Percentiles rank a stretch among this genome's conserved stretches.
Evolutionary conservation across 1,140 invertebrate genomes (phyloP).

Genomic region (Pantala flavescens): DNA sequence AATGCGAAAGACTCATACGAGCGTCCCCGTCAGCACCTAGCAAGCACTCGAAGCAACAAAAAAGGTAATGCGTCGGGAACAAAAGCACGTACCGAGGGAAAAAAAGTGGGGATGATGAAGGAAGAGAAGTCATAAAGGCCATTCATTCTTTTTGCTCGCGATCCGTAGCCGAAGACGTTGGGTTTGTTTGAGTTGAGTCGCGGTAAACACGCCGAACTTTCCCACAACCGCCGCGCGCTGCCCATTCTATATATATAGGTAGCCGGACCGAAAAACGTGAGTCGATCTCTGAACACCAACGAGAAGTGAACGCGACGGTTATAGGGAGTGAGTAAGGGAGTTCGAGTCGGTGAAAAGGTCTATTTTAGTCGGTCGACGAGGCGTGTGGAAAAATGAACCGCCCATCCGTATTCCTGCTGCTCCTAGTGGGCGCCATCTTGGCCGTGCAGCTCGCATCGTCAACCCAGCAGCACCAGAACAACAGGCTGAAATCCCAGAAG

Average conservation of each 20-base stretch:
- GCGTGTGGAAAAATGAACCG: neutral
- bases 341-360: too few species aligned
- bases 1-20: too few species aligned
- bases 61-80: too few species aligned
- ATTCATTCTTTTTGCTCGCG: too few species aligned
- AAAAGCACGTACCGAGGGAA: too few species aligned
- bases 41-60: too few species aligned
- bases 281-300: neutral
- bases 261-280: neutral
- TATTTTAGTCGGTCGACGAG: too few species aligned
- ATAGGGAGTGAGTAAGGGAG: too few species aligned
- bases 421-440: neutral
- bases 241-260: neutral
- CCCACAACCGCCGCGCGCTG: neutral
- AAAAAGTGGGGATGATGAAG: too few species aligned
- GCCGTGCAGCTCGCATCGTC: neutral
- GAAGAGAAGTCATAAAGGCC: too few species aligned
- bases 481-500: neutral
- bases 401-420: neutral
- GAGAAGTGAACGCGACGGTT: too few species aligned
- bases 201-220: neutral
- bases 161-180: neutral
- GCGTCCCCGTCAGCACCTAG: too few species aligned
- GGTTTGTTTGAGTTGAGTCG: neutral
- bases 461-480: neutral